Evolutionary conservation across 2,888 invertebrate species (phyloP), one percentile per base, ranked within the genome.

Genomic region (Zaprionus bogoriensis): DNA sequence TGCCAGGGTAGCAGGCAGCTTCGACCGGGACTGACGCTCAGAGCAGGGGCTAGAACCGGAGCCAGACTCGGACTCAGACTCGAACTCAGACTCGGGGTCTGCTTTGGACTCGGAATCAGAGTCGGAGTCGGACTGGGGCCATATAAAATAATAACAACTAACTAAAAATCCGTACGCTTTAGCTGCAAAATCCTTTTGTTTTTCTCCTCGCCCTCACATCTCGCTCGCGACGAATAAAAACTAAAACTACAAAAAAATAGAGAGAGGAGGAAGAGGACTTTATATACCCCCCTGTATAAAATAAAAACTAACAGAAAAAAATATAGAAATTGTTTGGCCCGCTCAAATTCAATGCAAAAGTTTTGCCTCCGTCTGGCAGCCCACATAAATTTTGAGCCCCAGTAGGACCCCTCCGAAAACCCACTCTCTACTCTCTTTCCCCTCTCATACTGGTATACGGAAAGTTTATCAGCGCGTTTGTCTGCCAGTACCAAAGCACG

Each of bases 141-240:
- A 82, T 87, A 81, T 81, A 81, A 81, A 81, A 81, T 81, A 81
- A 81, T 81, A 87, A 87, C 80, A 81, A 81, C 80, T 81, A 81
- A 82, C 87, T 81, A 87, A 80, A 80, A 81, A 81, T 81, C 80
- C 80, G 80, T 82, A 78, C 87, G 80, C 80, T 81, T 87, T 81
- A 83, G 80, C 87, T 86, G 82, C 64, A 87, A 77, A 87, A 87
- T 87, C 85, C 88, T 87, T 81, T 82, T 87, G 82, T 82, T 82
- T 84, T 75, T 59, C 30, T 58, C 59, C 30, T 58, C 50, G 38
- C 14, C 41, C 23, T 28, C 7, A 17, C 38, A 48, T 10, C 59
- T 17, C n/a, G 27, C 19, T 22, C 66, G 25, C 51, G 30, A 38
- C 23, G 51, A 63, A 38, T 41, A 45, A 70, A 75, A 42, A 25